Conservation (phyloP, 2,888 invertebrate species). For the Lasioglossum oenotherae region DNA sequence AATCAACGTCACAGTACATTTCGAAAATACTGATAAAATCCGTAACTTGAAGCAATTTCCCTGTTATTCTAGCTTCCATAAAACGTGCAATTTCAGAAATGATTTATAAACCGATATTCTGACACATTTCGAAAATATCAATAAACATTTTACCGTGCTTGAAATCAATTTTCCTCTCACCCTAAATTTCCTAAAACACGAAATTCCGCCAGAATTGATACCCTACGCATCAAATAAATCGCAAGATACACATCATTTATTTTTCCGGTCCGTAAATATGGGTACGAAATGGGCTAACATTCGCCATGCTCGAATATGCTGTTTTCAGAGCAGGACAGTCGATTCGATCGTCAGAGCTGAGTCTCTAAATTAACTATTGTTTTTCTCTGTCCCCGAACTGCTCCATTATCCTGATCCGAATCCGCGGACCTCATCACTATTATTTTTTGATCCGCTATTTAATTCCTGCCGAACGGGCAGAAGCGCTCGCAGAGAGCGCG, state of each 20-base stretch:
- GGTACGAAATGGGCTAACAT: not conserved
- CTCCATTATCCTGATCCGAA: not conserved
- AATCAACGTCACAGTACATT: not conserved
- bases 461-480: constrained; percentile 5
- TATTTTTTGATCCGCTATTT: constrained; percentile 35
- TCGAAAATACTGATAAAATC: too few species aligned
- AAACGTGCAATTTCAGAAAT: not conserved
- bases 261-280: not conserved
- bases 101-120: not conserved
- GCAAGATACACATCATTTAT: not conserved
- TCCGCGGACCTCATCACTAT: not conserved
- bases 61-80: not conserved
- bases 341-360: not conserved
- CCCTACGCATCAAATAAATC: too few species aligned
- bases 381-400: not conserved
- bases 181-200: not conserved
- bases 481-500: not conserved
- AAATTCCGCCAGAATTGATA: not conserved
- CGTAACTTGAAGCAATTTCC: not conserved
- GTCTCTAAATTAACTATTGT: not conserved
- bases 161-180: not conserved
- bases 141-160: not conserved
- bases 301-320: not conserved
- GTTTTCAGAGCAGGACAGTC: not conserved
- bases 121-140: not conserved